phyloP scores from a whole-genome alignment of 2,888 invertebrate genomes.

The Drosophila peninsularis region DNA sequence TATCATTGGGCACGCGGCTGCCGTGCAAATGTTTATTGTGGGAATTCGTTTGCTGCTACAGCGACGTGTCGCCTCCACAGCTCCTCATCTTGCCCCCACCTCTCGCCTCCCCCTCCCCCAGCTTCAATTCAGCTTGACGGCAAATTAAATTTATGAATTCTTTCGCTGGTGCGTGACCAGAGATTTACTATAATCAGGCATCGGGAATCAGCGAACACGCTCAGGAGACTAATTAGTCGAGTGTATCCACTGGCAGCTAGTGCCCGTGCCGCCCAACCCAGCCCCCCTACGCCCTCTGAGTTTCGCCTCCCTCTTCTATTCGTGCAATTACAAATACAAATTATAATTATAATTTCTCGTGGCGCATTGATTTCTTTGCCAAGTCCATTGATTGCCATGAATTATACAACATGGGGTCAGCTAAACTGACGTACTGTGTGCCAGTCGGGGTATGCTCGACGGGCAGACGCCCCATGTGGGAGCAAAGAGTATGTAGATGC shows the following conservation, averaged over 20 bases:
- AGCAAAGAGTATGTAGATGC: background rate
- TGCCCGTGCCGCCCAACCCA: background rate
- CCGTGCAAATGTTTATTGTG: constrained; percentile 78
- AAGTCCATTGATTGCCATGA: constrained; percentile 52
- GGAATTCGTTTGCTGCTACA: constrained; percentile 63
- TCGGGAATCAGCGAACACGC: constrained; percentile 77
- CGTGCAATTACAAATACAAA: constrained; percentile 53
- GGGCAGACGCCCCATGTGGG: background rate
- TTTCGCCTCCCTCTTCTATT: background rate
- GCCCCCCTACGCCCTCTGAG: too few species aligned
- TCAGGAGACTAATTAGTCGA: constrained; percentile 78
- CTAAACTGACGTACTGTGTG: constrained; percentile 40
- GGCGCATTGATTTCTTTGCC: constrained; percentile 54
- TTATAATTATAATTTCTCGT: constrained; percentile 76
- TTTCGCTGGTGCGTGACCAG: constrained; percentile 78
- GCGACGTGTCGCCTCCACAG: constrained; percentile 56
- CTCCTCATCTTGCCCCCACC: background rate
- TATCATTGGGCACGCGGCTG: constrained; percentile 63
- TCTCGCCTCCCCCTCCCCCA: background rate
- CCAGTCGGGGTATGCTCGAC: background rate
- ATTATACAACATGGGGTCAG: constrained; percentile 38
- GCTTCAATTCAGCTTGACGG: constrained; percentile 36
- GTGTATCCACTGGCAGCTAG: constrained; percentile 32
- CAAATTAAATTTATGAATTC: constrained; percentile 80
- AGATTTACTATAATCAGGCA: constrained; percentile 80